Base-by-base conservation (phyloP, 2,888 invertebrate species). In the Panopea generosa region DNA sequence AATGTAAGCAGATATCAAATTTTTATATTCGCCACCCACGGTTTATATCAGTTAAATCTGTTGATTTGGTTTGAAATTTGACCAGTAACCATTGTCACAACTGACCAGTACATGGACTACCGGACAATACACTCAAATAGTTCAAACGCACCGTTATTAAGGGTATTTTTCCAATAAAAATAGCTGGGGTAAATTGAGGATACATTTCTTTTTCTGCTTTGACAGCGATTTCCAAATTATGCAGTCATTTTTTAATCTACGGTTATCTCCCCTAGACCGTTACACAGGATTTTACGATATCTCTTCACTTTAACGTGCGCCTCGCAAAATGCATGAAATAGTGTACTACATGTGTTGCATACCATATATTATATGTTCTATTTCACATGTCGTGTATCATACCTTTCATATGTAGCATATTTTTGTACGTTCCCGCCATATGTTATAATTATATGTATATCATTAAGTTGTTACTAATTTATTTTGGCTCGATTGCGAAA, bases 101-200 rank as follows among this genome's bases (percentile, higher is more conserved):
- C n/a, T 47, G 49, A 62, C 50, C 60, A 55, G 55, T 55, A 53
- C 24, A 62, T 29, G n/a, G 29, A 49, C 62, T 62, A 33, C 50
- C 45, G 62, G 33, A 40, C 18, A 24, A 24, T 20, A 47, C 62
- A 70, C 61, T 62, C 40, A 62, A 70, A 49, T 38, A 55, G 20
- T 29, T 56, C 62, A 62, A 18, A 60, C 40, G 56, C 52, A 70
- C 55, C 33, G 62, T 70, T 57, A 70, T 70, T 55, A 55, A 69
- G 61, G n/a, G n/a, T 43, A 14, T 24, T 26, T 60, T 55, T 53
- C 33, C 47, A 69, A 60, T 45, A n/a, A 45, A 45, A 45, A 16
- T 45, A 9, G 3, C 45, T 20, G 60, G 59, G 61, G 45, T 43
- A 69, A 55, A 24, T 22, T 20, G 16, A 20, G 69, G 62, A 62